phyloP scores from a whole-genome alignment of 2,888 invertebrate species.

The Clitarchus hookeri region DNA sequence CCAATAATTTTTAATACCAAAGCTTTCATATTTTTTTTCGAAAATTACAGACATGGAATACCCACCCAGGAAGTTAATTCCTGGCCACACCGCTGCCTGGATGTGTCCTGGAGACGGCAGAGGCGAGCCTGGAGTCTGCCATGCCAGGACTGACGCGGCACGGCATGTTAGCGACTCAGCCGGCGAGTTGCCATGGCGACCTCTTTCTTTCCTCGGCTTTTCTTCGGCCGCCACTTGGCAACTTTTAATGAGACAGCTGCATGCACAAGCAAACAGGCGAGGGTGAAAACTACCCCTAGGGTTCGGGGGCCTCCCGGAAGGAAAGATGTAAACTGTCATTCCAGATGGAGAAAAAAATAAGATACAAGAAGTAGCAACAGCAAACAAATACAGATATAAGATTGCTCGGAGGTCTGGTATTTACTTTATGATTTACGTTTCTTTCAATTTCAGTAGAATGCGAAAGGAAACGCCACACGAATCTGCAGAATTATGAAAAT shows the following conservation, averaged over 20 bases:
- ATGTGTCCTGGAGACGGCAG: background rate
- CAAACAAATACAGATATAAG: background rate
- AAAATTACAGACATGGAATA: too few species aligned
- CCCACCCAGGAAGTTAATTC: too few species aligned
- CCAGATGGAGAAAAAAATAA: background rate
- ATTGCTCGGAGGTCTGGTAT: background rate
- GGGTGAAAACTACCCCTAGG: constrained; percentile 4
- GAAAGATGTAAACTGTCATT: constrained; percentile 20
- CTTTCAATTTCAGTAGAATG: too few species aligned
- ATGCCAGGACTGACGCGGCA: background rate
- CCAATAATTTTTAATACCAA: too few species aligned
- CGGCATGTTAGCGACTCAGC: background rate
- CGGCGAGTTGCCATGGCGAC: background rate
- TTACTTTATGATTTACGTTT: too few species aligned
- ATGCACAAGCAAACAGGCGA: constrained; percentile 22
- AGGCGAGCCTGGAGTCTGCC: background rate
- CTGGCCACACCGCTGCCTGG: too few species aligned
- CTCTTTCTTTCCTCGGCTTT: constrained; percentile 21
- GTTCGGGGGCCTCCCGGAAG: background rate
- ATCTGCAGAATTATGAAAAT: too few species aligned
- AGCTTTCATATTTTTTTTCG: too few species aligned
- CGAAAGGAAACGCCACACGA: too few species aligned
- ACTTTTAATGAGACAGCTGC: constrained; percentile 34
- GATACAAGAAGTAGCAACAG: background rate
- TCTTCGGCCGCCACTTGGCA: constrained; percentile 27